Conservation (phyloP, 2,888 invertebrate species). For the Serrognathus titanus region DNA sequence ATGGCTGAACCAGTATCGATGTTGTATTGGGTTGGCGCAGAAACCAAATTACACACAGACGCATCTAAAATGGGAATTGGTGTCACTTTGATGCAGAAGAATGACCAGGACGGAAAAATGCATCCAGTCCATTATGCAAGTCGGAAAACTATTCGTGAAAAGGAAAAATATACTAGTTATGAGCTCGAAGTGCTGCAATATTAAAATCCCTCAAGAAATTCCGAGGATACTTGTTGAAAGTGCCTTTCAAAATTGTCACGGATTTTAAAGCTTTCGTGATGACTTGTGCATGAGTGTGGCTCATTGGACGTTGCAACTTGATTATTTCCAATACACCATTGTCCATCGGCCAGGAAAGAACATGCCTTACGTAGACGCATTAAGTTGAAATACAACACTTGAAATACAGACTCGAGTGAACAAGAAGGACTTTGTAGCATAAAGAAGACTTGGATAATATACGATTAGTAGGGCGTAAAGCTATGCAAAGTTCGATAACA, state of each 20-base stretch:
- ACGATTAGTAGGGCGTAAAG: no score
- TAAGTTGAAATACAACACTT: conserved; percentile 26
- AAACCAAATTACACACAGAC: conserved; percentile 29
- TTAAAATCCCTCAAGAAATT: conserved; percentile 38
- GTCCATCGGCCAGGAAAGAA: conserved; percentile 29
- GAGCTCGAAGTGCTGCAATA: conserved; percentile 40
- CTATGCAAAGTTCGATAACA: no score
- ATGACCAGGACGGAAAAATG: conserved; percentile 22
- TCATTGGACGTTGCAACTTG: conserved; percentile 33
- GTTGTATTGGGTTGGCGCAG: conserved; percentile 17
- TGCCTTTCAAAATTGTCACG: conserved; percentile 35
- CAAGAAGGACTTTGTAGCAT: no score
- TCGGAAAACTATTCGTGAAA: conserved; percentile 32
- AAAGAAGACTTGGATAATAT: no score
- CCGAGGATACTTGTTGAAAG: conserved; percentile 33
- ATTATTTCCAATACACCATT: conserved; percentile 32
- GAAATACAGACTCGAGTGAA: no score
- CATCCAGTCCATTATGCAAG: conserved; percentile 37
- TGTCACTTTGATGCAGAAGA: conserved; percentile 29
- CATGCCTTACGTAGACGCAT: conserved; percentile 33
- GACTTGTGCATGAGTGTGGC: conserved; percentile 33
- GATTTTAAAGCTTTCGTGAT: conserved; percentile 36
- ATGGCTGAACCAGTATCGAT: conserved; percentile 19
- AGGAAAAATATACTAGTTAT: conserved; percentile 37
- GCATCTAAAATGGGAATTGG: conserved; percentile 30